These are phyloP conservation scores for Acromyrmex echinatior DNA, from an alignment of 1,140 invertebrate genomes.

Conservation along the genomic window DNA sequence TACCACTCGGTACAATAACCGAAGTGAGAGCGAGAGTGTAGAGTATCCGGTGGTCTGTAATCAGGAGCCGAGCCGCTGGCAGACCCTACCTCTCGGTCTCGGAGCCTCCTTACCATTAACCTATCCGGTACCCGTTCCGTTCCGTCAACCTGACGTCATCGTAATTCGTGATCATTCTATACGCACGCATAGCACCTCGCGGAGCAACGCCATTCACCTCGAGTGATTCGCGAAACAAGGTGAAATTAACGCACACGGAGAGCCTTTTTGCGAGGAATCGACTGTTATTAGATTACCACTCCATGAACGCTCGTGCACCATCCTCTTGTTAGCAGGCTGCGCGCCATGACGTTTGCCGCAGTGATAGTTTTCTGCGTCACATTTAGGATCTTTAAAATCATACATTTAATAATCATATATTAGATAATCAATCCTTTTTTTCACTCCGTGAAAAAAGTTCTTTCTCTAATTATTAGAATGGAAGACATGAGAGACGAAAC, in stretches of 20 bases:
- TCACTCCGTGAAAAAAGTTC: not conserved
- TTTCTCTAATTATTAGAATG: not conserved
- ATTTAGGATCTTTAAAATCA: not conserved
- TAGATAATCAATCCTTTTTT: not conserved
- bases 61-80: slow-evolving; percentile 85
- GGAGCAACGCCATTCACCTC: slow-evolving; percentile 7
- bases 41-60: slow-evolving; percentile 85
- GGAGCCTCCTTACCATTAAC: slow-evolving; percentile 82
- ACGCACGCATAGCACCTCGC: slow-evolving; percentile 57
- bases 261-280: slow-evolving; percentile 53
- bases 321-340: slow-evolving; percentile 30
- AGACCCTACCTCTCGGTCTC: slow-evolving; percentile 76
- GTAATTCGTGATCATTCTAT: slow-evolving; percentile 74
- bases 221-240: slow-evolving; percentile 61
- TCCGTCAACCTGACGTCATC: slow-evolving; percentile 82
- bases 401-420: not conserved
- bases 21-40: slow-evolving; percentile 85
- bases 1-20: slow-evolving; percentile 80
- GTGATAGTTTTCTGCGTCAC: not conserved
- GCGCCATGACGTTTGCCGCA: not conserved
- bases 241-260: slow-evolving; percentile 52
- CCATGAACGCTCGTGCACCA: slow-evolving; percentile 1
- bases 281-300: slow-evolving; percentile 54
- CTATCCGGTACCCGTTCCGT: slow-evolving; percentile 79
- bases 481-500: not conserved